Base-by-base conservation (phyloP, 2,797 vertebrate genomes). In the Cryptoblepharus egeriae region DNA sequence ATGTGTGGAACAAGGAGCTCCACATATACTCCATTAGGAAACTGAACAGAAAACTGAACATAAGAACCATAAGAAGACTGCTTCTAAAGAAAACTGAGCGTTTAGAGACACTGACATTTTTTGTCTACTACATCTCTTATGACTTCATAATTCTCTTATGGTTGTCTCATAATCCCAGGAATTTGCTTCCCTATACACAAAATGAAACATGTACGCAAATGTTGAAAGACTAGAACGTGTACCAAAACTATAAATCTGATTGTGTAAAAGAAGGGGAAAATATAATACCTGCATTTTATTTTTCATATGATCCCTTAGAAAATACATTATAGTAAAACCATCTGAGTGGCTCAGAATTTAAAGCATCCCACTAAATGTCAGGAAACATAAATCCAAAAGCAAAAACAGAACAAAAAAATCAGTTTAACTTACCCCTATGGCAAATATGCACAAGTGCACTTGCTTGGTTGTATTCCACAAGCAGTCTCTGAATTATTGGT, bases 401-500 rank as follows among this genome's bases (percentile, higher is more conserved):
- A 61, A 30, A 76, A 85, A 75, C 2, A 79, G 30, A 74, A 82
- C 42, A 72, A 93, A 93, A 83, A 70, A 93, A 93, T 83, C 57
- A 95, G 93, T 97, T 95, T 82, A 75, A 80, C 58, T 90, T 88
- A 85, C 90, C 94, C 85, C 63, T 83, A 32, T 86, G 81, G 79
- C 61, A 89, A 42, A 81, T 79, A 74, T 87, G 90, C 73, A 97
- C 55, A 37, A 96, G 88, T 35, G 76, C 30, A 85, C 90, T 90
- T 39, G 95, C 93, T 79, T 95, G 88, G 52, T 96, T 92, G 39
- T 98, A 98, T 55, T 79, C 91, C 70, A 63, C 88, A 64, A 97
- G 93, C 30, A 99, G 92, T 49, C 52, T 89, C 92, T 95, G 94
- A 77, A 98, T 91, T 28, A 95, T 39, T 1, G 95, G 96, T 4